Base-by-base conservation (phyloP, 2,113 vertebrate genomes). In the Myiopsitta monachus region DNA sequence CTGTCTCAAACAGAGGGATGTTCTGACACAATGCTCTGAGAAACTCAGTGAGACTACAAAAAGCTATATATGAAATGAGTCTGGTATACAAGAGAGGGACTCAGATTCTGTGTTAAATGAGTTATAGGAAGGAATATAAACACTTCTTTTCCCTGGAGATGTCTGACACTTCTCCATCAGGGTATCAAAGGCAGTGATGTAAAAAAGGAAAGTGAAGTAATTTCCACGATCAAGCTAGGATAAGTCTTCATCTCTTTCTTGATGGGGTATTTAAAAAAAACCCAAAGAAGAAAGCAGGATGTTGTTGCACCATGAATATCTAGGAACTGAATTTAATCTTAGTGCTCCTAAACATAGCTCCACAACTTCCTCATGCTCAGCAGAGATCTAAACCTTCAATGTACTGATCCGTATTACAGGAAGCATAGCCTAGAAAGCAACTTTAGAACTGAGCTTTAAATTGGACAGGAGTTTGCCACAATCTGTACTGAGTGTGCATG, bases 391-490 rank as follows among this genome's bases (percentile, higher is more conserved):
- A 64, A 80, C 30, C 36, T 80, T 39, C 55, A 54, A 30, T 3
- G 39, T 28, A 67, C 33, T 2, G 0, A 79, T 79, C 16, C 1
- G 0, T n/a, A 26, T 33, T 51, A 36, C 41, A 67, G 43, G 43
- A 31, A 68, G 52, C 31, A 43, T 9, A 85, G 43, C 64, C 38
- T 46, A 72, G 38, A 46, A 7, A 74, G 30, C n/a, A 82, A 52
- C 43, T 57, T 73, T 31, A 52, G 47, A 85, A 72, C 52, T 52
- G 41, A 91, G 68, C 14, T 72, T 77, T 46, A 38, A 63, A 64
- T n/a, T 38, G 76, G 31, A 43, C 18, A 82, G n/a, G 13, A 68
- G 41, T 17, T 47, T 69, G 70, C 31, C 38, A 39, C 19, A 68
- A 19, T 64, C 41, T 68, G 43, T 44, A 49, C 16, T 38, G 31